Conservation (phyloP, 2,888 invertebrate genomes). For the Phania funesta region DNA sequence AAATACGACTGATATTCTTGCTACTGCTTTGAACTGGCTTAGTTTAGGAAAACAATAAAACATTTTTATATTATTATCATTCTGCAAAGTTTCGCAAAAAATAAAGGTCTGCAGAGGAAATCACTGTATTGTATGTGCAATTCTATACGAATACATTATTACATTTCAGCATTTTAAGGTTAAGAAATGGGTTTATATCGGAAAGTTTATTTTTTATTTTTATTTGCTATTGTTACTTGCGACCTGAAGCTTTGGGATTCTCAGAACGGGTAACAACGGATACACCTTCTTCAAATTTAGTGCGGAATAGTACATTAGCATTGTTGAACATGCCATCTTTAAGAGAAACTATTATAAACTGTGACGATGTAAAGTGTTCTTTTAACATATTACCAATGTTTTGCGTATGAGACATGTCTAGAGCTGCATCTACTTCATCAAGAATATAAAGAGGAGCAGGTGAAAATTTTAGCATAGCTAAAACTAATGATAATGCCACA, state of each 20-base stretch:
- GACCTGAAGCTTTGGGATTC: slow-evolving; percentile 69
- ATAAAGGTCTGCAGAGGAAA: no score
- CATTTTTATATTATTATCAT: no score
- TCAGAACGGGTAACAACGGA: slow-evolving; percentile 89
- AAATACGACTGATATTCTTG: no score
- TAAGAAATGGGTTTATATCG: no score
- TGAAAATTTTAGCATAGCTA: slow-evolving; percentile 97
- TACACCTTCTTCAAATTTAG: slow-evolving; percentile 96
- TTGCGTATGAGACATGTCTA: slow-evolving; percentile 98
- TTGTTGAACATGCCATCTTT: slow-evolving; percentile 99
- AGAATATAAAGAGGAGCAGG: slow-evolving; percentile 99
- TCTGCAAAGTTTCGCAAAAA: no score
- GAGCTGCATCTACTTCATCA: slow-evolving; percentile 99
- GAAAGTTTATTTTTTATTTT: no score
- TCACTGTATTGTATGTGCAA: no score
- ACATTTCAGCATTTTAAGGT: no score
- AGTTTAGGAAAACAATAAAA: no score
- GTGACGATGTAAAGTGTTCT: slow-evolving; percentile 92
- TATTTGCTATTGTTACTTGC: no score
- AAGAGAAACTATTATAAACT: slow-evolving; percentile 98
- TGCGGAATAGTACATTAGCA: slow-evolving; percentile 97
- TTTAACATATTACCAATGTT: slow-evolving; percentile 98
- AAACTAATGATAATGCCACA: slow-evolving; percentile 96
- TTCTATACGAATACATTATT: no score
- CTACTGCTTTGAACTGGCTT: no score